A percentile compares a stretch with the other conserved stretches of the same genome.
These are phyloP conservation scores for Synodontis membranacea DNA, from an alignment of 2,113 vertebrate genomes.

Conservation along the genomic window DNA sequence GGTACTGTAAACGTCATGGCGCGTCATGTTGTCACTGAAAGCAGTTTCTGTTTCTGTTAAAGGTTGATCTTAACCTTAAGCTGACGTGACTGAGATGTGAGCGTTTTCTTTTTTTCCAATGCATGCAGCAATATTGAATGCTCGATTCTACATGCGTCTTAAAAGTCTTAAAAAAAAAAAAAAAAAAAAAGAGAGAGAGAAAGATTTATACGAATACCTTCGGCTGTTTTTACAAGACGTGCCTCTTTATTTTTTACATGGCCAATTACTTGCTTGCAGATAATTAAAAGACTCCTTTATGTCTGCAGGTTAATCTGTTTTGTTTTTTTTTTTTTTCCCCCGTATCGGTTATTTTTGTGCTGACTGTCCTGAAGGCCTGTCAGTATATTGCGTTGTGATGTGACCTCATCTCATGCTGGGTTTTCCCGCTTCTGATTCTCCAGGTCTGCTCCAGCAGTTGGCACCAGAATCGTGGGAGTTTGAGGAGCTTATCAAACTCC, in stretches of 20 bases:
- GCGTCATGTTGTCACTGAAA: background rate
- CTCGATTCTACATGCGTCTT: too few species aligned
- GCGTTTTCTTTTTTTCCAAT: background rate
- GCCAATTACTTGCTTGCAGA: background rate
- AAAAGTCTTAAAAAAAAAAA: background rate
- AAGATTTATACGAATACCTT: background rate
- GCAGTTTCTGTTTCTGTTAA: background rate
- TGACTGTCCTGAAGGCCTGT: background rate
- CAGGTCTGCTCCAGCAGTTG: constrained; percentile 89
- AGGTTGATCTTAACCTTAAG: background rate
- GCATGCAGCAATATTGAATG: background rate
- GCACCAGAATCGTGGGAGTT: constrained; percentile 86
- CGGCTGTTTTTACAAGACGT: background rate
- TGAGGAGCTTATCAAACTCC: constrained; percentile 86
- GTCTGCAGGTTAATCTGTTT: background rate
- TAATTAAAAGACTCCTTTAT: background rate
- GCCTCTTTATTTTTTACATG: background rate
- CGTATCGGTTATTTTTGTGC: background rate
- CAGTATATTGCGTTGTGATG: background rate
- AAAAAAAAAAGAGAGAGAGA: too few species aligned
- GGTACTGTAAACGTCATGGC: background rate
- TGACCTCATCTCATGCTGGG: background rate
- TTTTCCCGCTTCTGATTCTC: constrained; percentile 28
- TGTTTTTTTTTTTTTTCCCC: background rate
- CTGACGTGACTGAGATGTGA: background rate